Evolutionary conservation across 1,140 invertebrate genomes (phyloP).

Genomic region (Rhopalosiphum maidis): DNA sequence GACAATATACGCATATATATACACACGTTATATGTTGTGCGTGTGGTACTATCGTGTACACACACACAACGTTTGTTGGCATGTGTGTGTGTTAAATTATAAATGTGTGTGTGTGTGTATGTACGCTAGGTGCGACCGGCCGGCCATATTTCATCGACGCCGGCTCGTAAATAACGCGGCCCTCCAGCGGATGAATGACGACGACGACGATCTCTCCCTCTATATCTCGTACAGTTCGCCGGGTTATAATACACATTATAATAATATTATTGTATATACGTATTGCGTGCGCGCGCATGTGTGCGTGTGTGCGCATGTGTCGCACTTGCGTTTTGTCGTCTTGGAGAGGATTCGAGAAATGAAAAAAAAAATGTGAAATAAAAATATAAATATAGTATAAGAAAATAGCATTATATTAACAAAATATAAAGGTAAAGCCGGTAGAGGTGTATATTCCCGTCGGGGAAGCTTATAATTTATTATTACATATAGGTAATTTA

Average conservation of each 20-base stretch:
- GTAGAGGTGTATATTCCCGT: not conserved
- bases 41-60: not conserved
- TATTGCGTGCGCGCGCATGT: not conserved
- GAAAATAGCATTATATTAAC: not conserved
- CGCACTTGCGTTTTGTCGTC: not conserved
- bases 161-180: slow-evolving; percentile 44
- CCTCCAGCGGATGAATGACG: slow-evolving; percentile 45
- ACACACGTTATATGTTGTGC: not conserved
- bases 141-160: slow-evolving; percentile 53
- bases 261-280: not conserved
- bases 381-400: not conserved
- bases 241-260: not conserved
- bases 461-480: slow-evolving; percentile 18
- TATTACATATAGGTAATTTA: not conserved
- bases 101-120: too few relatives aligned
- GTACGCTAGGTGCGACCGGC: not conserved
- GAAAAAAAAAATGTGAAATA: slow-evolving; percentile 14
- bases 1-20: not conserved
- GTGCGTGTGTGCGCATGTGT: not conserved
- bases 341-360: not conserved
- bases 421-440: not conserved
- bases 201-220: not conserved
- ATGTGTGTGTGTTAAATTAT: not conserved
- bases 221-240: not conserved
- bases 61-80: too few relatives aligned